phyloP scores from a whole-genome alignment of 35 echinoderm and acorn worm genomes.

The Eucidaris tribuloides region DNA sequence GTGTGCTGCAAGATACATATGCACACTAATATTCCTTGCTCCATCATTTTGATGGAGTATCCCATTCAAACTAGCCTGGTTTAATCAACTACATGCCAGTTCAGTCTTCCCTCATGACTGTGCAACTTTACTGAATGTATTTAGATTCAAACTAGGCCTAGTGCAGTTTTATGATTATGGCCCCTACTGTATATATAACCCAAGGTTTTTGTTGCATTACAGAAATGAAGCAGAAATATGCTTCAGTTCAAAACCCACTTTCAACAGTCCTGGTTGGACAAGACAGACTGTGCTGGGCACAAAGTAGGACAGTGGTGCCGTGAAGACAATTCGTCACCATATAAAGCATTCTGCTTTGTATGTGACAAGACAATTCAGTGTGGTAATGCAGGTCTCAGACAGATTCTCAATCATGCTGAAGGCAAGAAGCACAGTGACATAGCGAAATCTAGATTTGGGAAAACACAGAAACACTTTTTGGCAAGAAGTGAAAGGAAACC shows the following conservation, averaged over 20 bases:
- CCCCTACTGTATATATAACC: too few species aligned
- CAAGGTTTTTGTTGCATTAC: background rate
- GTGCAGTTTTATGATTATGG: too few species aligned
- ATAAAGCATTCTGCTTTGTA: slow-evolving; percentile 21
- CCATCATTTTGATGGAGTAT: too few species aligned
- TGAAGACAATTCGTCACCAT: slow-evolving; percentile 23
- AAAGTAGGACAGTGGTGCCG: slow-evolving; percentile 31
- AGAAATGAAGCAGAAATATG: slow-evolving; percentile 18
- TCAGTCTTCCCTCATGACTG: too few species aligned
- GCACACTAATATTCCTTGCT: too few species aligned
- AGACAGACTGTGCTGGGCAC: slow-evolving; percentile 25
- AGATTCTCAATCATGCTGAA: slow-evolving; percentile 40
- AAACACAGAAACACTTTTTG: slow-evolving; percentile 21
- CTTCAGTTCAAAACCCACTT: slow-evolving; percentile 20
- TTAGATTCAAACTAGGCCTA: too few species aligned
- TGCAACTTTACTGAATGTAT: too few species aligned
- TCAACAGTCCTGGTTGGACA: slow-evolving; percentile 36
- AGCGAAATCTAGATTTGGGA: slow-evolving; percentile 33
- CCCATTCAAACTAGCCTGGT: too few species aligned
- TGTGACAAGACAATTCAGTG: slow-evolving; percentile 38
- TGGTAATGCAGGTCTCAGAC: slow-evolving; percentile 33
- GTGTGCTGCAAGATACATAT: too few species aligned
- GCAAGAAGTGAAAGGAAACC: slow-evolving; percentile 20
- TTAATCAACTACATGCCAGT: too few species aligned
- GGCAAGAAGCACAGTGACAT: slow-evolving; percentile 41